These are phyloP conservation scores for Archips crataeganus DNA, from an alignment of 2,888 invertebrate genomes.

Conservation along the genomic window DNA sequence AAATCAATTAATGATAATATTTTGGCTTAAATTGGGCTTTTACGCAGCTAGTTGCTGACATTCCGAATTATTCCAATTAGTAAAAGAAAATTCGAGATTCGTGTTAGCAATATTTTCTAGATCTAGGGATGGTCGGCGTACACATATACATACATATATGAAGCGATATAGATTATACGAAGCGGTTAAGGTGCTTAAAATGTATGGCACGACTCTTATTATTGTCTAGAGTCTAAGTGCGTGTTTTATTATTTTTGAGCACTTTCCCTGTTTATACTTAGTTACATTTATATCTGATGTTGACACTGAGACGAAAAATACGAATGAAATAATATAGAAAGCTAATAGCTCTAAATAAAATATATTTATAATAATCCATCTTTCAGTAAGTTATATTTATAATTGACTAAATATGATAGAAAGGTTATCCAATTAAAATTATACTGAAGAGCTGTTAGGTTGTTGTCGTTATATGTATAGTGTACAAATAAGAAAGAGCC, in stretches of 20 bases:
- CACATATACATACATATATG: neutral
- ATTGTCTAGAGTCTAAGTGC: neutral
- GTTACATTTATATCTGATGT: neutral
- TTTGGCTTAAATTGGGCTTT: neutral
- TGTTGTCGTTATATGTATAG: neutral
- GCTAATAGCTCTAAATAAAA: neutral
- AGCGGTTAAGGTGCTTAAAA: neutral
- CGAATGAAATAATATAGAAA: neutral
- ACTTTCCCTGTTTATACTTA: neutral
- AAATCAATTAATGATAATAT: neutral
- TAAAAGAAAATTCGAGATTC: neutral
- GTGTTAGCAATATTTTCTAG: neutral
- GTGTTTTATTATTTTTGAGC: neutral
- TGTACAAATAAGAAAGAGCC: neutral
- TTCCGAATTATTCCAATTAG: neutral
- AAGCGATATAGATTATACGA: neutral
- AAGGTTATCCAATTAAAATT: constrained; percentile 1
- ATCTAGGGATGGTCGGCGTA: neutral
- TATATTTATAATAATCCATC: neutral
- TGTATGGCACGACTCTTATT: neutral
- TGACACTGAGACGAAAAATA: neutral
- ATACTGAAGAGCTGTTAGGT: neutral
- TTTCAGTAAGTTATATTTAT: neutral
- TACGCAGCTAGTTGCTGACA: constrained; percentile 3
- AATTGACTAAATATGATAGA: neutral